These are phyloP conservation scores for Nanger granti DNA, from an alignment of 2,113 vertebrate species.

Conservation along the genomic window DNA sequence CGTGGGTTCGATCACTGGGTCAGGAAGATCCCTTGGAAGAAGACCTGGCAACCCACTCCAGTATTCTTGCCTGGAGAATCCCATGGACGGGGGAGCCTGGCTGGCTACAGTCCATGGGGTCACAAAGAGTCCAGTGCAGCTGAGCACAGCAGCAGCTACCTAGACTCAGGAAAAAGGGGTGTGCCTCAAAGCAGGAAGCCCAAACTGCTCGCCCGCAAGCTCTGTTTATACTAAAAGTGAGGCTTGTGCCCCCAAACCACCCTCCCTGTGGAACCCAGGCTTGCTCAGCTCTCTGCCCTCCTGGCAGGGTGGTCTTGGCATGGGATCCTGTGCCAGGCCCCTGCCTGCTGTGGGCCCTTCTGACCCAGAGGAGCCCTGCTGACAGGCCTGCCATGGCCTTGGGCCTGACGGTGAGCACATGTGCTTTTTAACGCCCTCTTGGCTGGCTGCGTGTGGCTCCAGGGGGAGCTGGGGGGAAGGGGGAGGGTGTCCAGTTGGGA, in stretches of 20 bases:
- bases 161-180: neutral
- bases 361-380: neutral
- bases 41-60: neutral
- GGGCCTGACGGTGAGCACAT: neutral
- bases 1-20: neutral
- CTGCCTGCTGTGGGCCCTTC: neutral
- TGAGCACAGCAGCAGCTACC: neutral
- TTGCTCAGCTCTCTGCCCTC: neutral
- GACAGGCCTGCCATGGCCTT: neutral
- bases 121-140: neutral
- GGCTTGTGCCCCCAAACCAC: neutral
- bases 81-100: neutral
- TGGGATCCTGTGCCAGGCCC: fast-evolving
- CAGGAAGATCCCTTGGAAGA: neutral
- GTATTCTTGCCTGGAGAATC: neutral
- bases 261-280: neutral
- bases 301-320: neutral
- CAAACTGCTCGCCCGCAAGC: neutral
- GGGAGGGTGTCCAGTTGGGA: neutral
- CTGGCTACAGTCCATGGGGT: neutral
- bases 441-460: neutral
- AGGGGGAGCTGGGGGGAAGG: neutral
- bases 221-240: neutral
- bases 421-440: neutral
- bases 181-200: neutral